Conservation (phyloP, 2,113 vertebrate genomes). For the Gadus chalcogrammus region DNA sequence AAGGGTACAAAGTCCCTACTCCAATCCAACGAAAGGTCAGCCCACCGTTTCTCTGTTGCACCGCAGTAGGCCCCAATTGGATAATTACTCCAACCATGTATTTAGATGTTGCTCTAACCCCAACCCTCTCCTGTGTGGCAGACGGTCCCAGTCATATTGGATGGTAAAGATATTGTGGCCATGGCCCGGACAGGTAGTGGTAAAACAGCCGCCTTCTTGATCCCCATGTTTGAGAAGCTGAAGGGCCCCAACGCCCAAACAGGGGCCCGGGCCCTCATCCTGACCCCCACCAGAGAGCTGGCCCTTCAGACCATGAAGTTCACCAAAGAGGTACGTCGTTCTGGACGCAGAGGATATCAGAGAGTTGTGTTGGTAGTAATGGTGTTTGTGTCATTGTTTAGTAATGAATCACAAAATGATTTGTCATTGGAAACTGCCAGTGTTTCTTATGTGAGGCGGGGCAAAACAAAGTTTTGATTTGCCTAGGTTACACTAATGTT, state of each 20-base stretch:
- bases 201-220: conserved; percentile 93
- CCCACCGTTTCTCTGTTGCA: background rate
- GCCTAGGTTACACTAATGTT: too few species aligned
- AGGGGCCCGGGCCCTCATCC: conserved; percentile 84
- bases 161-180: conserved; percentile 90
- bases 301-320: conserved; percentile 97
- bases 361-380: too few species aligned
- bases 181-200: conserved; percentile 96
- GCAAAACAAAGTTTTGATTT: background rate
- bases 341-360: too few species aligned
- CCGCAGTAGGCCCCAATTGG: background rate
- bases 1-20: conserved; percentile 96
- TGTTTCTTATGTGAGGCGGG: too few species aligned
- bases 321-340: conserved; percentile 84
- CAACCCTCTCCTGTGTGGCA: conserved; percentile 44
- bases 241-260: conserved; percentile 83
- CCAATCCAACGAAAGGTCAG: conserved; percentile 95
- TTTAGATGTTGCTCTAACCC: background rate
- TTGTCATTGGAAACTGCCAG: too few species aligned
- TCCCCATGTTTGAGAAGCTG: conserved; percentile 94
- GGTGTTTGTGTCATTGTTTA: background rate
- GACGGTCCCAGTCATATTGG: conserved; percentile 88
- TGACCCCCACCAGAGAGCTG: conserved; percentile 92
- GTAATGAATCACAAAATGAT: background rate
- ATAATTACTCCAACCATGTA: background rate